Evolutionary conservation across 2,797 vertebrate species (phyloP), one percentile per base, ranked within the genome.

Genomic region (Halcyon smyrnensis): DNA sequence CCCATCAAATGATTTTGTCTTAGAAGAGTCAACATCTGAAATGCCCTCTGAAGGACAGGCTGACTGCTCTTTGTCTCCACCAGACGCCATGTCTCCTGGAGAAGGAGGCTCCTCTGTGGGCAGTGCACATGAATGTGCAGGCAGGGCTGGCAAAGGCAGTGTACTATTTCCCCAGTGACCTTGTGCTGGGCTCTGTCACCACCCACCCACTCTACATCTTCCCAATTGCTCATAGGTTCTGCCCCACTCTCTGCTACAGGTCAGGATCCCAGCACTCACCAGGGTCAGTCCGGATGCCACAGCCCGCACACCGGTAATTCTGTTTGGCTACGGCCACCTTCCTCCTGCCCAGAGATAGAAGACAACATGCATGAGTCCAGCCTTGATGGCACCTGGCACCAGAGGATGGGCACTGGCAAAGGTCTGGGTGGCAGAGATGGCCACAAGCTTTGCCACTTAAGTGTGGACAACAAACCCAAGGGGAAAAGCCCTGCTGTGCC

Each of bases 301-400:
- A 99, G 25, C 99, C 99, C 6, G 99, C 99, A 68, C 99, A 99
- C 68, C 99, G 98, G 94, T 99, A 99, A 97, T 99, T 99, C 98
- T 99, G 99, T 96, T 99, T 99, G 32, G 99, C 98, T 60, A 99
- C 98, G 0, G 99, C 97, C 45, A 99, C 98, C 92, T 99, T 99
- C 96, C 98, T 99, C 98, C 99, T 99, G 95, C 76, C 32, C 71
- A 93, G 45, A 85, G 45, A 91, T 27, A 95, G 84, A 43, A 53
- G 7, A 54, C 11, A 50, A 90, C 17, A 60, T 6, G 5, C 13
- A 9, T 71, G 89, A 85, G 45, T 56, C 8, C 51, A 74, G 41
- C 15, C 62, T 51, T 69, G 39, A 64, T 1, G 6, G 57, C 37
- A 64, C 6, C 11, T 71, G 36, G 50, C 90, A 94, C 39, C 46